Base-by-base conservation (phyloP, 30 jellyfish, hydroid and myxozoan genomes). In the Clytia hemisphaerica region DNA sequence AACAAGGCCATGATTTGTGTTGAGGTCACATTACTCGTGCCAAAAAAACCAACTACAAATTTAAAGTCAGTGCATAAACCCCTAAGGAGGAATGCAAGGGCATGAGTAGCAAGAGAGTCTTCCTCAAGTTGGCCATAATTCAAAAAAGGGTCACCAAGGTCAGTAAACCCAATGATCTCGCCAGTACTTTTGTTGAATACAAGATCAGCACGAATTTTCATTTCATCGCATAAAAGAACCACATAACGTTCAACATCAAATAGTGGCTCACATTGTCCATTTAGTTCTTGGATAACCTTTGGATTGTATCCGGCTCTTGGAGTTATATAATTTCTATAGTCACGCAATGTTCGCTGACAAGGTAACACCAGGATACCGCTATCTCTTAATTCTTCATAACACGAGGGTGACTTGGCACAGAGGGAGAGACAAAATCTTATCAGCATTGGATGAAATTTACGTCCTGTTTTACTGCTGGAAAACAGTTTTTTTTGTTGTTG, bases 1-100 rank as follows among this genome's bases (percentile, higher is more conserved):
- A 76, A 62, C 31, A 76, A 29, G 10, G 89, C 74, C 89, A 76
- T 65, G 70, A 76, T 72, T 66, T 76, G 82, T 57, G 36, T 38
- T 18, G 82, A 76, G 49, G 46, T 66, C 31, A 25, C 66, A 19
- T 82, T 74, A 10, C 74, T 49, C 22, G 82, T 61, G 15, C 67
- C 80, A 65, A 59, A 75, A 61, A 58, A 57, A 37, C 79, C 87
- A 27, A 75, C 35, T 45, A 45, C 32, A 67, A 40, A 75, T 34
- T 47, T 45, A 37, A 75, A 28, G 55, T 75, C 63, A 19, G 25
- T 38, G 42, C 61, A 57, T 45, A 60, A 25, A n/a, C 87, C 87
- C 32, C 87, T 33, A 42, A 75, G 27, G 37, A 44, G 45, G 49
- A 75, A 58, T 21, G 37, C 87, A 29, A 75, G 50, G 22, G 73